phyloP scores from a whole-genome alignment of 2,113 vertebrate species.

The Rhea pennata region DNA sequence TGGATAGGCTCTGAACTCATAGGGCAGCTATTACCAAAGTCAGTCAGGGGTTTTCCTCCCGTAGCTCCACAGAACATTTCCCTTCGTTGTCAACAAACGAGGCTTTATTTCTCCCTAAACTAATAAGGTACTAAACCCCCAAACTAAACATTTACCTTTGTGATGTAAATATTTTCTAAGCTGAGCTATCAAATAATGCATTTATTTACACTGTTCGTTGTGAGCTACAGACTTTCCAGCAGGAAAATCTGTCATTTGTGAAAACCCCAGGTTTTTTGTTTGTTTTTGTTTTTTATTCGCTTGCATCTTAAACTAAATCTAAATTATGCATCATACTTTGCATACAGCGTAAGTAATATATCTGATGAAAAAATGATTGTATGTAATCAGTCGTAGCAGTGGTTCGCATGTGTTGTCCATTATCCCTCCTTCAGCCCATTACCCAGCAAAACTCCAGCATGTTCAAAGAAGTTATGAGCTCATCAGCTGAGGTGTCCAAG shows the following conservation, averaged over 20 bases:
- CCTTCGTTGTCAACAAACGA: background rate
- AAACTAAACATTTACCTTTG: conserved; percentile 33
- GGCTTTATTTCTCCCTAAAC: background rate
- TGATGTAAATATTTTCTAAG: conserved; percentile 39
- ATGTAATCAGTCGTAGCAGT: background rate
- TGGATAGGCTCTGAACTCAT: background rate
- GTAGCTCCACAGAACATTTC: background rate
- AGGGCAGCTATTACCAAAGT: background rate
- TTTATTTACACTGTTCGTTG: background rate
- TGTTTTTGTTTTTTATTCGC: background rate
- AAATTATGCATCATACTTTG: background rate
- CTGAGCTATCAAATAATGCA: background rate
- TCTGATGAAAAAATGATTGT: background rate
- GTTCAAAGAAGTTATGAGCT: background rate
- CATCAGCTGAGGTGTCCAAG: background rate
- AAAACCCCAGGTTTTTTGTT: background rate
- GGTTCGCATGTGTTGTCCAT: background rate
- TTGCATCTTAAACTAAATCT: background rate
- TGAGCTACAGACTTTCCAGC: background rate
- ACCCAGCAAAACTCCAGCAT: background rate
- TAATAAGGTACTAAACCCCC: background rate
- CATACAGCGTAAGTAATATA: background rate
- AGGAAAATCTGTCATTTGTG: background rate
- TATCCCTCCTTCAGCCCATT: background rate
- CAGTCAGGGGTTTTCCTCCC: background rate